phyloP scores from a whole-genome alignment of 2,888 invertebrate species.

The Drosophila mimetica region DNA sequence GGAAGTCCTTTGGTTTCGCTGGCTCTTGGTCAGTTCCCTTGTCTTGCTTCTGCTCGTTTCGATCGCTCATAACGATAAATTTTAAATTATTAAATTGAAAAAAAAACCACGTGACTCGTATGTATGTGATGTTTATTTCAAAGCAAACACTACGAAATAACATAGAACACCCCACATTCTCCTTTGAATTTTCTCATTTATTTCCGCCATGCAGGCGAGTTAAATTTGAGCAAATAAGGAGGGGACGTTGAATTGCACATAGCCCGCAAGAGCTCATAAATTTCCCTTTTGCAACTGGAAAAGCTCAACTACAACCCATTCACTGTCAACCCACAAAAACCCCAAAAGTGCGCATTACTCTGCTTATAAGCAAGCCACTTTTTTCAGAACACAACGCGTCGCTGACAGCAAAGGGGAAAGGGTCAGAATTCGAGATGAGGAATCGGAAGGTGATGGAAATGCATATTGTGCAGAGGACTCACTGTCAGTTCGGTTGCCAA shows the following conservation, averaged over 20 bases:
- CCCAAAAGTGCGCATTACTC: constrained; percentile 43
- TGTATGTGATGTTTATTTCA: constrained; percentile 17
- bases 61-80: constrained; percentile 10
- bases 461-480: background rate
- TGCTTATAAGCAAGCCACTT: constrained; percentile 48
- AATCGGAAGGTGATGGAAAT: constrained; percentile 16
- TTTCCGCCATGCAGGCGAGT: constrained; percentile 9
- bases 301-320: constrained; percentile 27
- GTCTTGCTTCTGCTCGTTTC: background rate
- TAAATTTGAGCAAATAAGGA: constrained; percentile 1
- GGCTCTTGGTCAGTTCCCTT: background rate
- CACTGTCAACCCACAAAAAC: constrained; percentile 36
- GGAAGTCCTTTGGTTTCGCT: background rate
- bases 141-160: background rate
- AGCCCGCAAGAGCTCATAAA: constrained; percentile 53
- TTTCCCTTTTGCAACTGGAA: constrained; percentile 48
- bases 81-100: background rate
- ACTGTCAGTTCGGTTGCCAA: background rate
- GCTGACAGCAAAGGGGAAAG: background rate
- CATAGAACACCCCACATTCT: constrained; percentile 4
- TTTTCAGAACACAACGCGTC: constrained; percentile 24
- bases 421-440: constrained; percentile 6
- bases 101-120: background rate
- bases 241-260: constrained; percentile 13
- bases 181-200: constrained; percentile 30